Evolutionary conservation across 2,797 vertebrate genomes (phyloP).

Genomic region (Platyrinchus mystaceus): DNA sequence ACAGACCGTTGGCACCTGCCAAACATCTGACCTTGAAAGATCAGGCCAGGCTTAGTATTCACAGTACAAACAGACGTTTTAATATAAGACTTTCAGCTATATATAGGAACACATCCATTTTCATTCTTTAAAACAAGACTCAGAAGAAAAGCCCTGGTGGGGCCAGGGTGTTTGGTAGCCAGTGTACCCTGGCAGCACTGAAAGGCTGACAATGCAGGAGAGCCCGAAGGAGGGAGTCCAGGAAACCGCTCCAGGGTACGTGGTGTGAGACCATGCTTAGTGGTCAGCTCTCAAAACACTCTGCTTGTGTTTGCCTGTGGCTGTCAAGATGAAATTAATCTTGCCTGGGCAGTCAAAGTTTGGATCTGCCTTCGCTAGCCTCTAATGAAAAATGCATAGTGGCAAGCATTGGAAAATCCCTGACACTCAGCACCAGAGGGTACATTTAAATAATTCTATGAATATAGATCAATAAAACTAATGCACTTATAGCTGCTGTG

Average conservation of each 20-base stretch:
- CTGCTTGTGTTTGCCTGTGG: constrained; percentile 23
- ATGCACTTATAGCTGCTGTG: constrained; percentile 74
- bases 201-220: neutral
- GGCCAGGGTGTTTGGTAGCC: neutral
- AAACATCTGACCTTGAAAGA: constrained; percentile 44
- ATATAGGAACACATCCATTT: constrained; percentile 17
- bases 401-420: constrained; percentile 73
- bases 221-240: neutral
- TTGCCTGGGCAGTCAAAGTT: constrained; percentile 74
- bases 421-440: constrained; percentile 75
- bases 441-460: constrained; percentile 79
- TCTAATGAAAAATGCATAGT: constrained; percentile 79
- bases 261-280: neutral
- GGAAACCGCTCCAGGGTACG: neutral
- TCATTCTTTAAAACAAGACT: neutral
- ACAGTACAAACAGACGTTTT: neutral
- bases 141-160: neutral
- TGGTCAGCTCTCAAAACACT: constrained; percentile 47
- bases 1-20: constrained; percentile 21
- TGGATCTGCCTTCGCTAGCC: constrained; percentile 70
- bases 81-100: neutral
- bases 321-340: constrained; percentile 75
- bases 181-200: neutral
- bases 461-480: constrained; percentile 82
- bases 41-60: constrained; percentile 30